These are phyloP conservation scores for Rhabdomys pumilio DNA, from an alignment of 2,797 vertebrate genomes.

Conservation along the genomic window DNA sequence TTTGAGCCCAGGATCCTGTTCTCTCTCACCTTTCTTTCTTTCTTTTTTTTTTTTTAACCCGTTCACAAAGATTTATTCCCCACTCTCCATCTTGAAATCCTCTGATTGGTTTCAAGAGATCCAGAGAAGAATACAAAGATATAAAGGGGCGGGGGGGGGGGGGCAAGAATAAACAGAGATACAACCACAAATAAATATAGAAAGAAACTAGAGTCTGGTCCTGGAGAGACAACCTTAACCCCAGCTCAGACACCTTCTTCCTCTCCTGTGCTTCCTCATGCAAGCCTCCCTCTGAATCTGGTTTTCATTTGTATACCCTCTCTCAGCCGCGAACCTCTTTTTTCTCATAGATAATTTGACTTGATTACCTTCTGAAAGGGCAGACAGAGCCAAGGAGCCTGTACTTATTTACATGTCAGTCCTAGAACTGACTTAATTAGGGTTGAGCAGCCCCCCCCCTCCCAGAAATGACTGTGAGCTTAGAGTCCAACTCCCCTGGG, in stretches of 20 bases:
- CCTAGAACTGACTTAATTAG: constrained; percentile 47
- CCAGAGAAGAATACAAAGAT: background rate
- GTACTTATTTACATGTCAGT: constrained; percentile 75
- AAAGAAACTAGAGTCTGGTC: background rate
- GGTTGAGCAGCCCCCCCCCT: constrained; percentile 29
- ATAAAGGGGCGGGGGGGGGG: too few species aligned
- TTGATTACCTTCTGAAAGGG: constrained; percentile 80
- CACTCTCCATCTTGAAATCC: background rate
- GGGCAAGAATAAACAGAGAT: background rate
- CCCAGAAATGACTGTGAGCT: background rate
- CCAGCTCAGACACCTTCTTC: background rate
- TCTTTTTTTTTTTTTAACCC: too few species aligned
- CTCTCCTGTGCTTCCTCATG: constrained; percentile 63
- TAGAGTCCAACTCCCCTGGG: background rate
- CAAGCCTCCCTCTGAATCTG: constrained; percentile 53
- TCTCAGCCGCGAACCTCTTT: constrained; percentile 41
- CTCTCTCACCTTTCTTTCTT: too few species aligned
- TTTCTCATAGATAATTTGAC: constrained; percentile 79
- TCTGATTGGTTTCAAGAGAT: background rate
- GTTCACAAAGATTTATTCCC: too few species aligned
- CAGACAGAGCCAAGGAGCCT: constrained; percentile 61
- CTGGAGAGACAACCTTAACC: background rate
- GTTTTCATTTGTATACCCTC: constrained; percentile 78
- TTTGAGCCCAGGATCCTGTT: background rate
- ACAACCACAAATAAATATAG: background rate